These are phyloP conservation scores for Lathamus discolor DNA, from an alignment of 2,113 vertebrate genomes.

Conservation along the genomic window DNA sequence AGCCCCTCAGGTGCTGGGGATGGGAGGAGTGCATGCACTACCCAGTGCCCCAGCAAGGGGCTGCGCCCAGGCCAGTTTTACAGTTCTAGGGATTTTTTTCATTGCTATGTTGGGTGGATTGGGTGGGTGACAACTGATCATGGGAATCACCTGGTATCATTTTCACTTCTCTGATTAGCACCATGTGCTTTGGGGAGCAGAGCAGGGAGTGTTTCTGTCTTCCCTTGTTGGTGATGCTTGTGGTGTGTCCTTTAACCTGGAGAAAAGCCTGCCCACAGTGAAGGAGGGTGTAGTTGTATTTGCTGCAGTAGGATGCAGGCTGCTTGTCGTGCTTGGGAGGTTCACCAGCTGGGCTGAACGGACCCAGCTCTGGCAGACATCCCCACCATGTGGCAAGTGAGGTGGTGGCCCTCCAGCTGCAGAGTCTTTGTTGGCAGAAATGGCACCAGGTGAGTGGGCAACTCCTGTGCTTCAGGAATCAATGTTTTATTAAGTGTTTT, in stretches of 20 bases:
- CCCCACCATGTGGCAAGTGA: background rate
- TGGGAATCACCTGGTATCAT: background rate
- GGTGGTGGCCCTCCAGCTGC: background rate
- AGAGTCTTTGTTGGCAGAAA: background rate
- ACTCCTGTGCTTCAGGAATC: background rate
- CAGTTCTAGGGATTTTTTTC: background rate
- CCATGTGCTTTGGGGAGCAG: background rate
- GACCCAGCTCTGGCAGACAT: background rate
- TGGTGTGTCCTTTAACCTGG: background rate
- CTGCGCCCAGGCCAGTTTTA: background rate
- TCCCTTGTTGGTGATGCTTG: rapidly evolving
- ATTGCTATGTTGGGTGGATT: background rate
- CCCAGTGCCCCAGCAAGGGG: background rate
- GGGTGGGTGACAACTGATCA: background rate
- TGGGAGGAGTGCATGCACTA: background rate
- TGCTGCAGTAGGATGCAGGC: background rate
- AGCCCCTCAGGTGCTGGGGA: background rate
- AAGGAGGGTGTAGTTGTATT: background rate
- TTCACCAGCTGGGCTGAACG: rapidly evolving
- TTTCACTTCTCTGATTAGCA: background rate
- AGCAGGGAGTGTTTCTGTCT: background rate
- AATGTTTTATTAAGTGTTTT: background rate
- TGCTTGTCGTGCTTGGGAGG: background rate
- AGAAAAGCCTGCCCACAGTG: rapidly evolving
- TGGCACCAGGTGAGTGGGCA: rapidly evolving